Evolutionary conservation across 2,113 vertebrate genomes (phyloP).

Genomic region (Cricetomys ansorgei): DNA sequence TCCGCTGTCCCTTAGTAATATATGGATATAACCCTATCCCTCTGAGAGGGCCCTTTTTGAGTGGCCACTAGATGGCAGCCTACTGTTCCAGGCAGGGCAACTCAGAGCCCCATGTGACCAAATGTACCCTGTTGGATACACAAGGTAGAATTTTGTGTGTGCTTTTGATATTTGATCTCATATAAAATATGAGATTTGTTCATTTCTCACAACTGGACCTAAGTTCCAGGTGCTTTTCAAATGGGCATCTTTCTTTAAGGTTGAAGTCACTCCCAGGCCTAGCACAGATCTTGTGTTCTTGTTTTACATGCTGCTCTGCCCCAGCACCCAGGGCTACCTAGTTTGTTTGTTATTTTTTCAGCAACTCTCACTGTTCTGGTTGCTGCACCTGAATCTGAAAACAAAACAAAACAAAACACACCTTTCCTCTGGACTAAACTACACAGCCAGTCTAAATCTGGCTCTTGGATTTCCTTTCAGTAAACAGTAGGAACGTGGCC

Average conservation of each 20-base stretch:
- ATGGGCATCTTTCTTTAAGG: background rate
- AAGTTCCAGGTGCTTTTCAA: background rate
- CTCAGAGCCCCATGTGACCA: background rate
- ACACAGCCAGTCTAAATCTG: background rate
- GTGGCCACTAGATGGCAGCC: conserved; percentile 65
- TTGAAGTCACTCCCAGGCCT: background rate
- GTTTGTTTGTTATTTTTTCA: background rate
- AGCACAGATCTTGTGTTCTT: background rate
- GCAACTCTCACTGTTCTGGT: background rate
- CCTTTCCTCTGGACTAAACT: background rate
- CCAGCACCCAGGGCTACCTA: background rate
- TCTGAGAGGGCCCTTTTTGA: background rate
- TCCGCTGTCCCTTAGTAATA: background rate
- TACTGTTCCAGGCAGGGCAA: background rate
- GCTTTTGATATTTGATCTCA: background rate
- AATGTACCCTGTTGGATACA: background rate
- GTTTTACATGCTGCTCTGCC: background rate
- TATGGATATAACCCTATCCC: fast-evolving
- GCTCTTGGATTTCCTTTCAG: background rate
- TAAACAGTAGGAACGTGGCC: background rate
- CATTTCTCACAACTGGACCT: background rate
- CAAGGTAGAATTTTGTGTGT: background rate
- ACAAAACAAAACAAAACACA: no score
- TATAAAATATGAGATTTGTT: background rate
- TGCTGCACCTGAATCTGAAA: background rate